Base-by-base conservation (phyloP, 2,888 invertebrate genomes). In the Opisthograptis luteolata region DNA sequence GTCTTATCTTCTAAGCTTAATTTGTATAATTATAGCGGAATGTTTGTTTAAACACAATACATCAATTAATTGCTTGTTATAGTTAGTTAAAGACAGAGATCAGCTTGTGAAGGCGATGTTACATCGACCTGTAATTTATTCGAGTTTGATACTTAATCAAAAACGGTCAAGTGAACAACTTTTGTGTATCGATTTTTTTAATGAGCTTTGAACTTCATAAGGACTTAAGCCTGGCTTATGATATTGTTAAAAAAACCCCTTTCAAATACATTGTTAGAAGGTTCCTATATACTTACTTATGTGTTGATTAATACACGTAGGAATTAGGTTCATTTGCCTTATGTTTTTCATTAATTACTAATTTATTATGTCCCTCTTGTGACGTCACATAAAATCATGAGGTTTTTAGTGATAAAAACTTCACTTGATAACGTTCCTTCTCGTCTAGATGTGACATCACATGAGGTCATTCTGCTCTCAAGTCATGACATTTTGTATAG, bases 1-100 rank as follows among this genome's bases (percentile, higher is more conserved):
- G 61, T 61, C 57, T 53, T 60, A 53, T 14, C 45, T 37, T 45
- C 37, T 45, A 51, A 55, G 53, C 12, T 47, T 40, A 10, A 25
- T 25, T 37, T 19, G 9, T 9, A 10, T 9, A 13, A 19, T 3
- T 14, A 10, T 44, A 40, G 2, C 13, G 5, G 1, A 34, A 5
- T 34, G 12, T 6, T 12, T 5, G 7, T 27, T 10, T 27, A 27
- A 3, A 27, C 12, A 6, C 7, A 3, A 10, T 3, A 27, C 12
- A 12, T 32, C 19, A 9, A 32, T 17, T 32, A 6, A 19, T 17
- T 9, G 12, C 12, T 19, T 19, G 32, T 19, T 32, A 24, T 19
- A 32, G 32, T 19, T 32, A 24, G 9, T 36, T 39, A 5, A 25
- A 8, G 2, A 14, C 19, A 39, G 17, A 28, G 19, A 8, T 28